A percentile compares a stretch with the other conserved stretches of the same genome.
Conservation (phyloP, 2,113 vertebrate species). For the Piaya cayana region DNA sequence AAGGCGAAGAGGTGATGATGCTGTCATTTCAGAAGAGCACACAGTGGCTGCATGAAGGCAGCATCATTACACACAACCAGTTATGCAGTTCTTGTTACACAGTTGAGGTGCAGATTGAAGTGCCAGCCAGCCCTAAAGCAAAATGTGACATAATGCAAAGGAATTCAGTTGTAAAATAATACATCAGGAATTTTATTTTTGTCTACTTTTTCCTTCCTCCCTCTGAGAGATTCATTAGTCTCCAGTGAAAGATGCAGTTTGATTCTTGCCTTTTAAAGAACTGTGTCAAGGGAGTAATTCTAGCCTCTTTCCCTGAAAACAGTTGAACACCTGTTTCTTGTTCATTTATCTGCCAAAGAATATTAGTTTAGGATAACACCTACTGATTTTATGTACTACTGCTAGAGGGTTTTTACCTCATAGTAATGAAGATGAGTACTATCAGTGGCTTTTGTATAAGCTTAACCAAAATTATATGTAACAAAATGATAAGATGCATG, state of each 20-base stretch:
- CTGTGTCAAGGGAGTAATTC: conserved; percentile 15
- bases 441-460: not conserved
- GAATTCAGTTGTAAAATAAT: not conserved
- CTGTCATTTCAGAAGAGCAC: not conserved
- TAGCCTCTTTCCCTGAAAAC: not conserved
- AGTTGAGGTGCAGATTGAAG: not conserved
- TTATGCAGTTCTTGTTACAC: not conserved
- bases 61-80: not conserved
- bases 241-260: not conserved
- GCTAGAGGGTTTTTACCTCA: not conserved
- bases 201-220: not conserved
- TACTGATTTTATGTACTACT: not conserved
- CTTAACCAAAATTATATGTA: not conserved
- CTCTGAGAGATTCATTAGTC: not conserved
- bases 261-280: conserved; percentile 34
- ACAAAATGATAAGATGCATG: not conserved
- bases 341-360: conserved; percentile 19
- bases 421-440: not conserved
- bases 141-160: not conserved
- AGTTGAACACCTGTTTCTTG: conserved; percentile 49
- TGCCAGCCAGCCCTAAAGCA: not conserved
- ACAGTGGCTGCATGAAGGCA: not conserved
- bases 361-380: conserved; percentile 29
- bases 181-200: conserved; percentile 2
- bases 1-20: not conserved